Conservation (phyloP, 2,888 invertebrate genomes). For the Cosmopolites sordidus region DNA sequence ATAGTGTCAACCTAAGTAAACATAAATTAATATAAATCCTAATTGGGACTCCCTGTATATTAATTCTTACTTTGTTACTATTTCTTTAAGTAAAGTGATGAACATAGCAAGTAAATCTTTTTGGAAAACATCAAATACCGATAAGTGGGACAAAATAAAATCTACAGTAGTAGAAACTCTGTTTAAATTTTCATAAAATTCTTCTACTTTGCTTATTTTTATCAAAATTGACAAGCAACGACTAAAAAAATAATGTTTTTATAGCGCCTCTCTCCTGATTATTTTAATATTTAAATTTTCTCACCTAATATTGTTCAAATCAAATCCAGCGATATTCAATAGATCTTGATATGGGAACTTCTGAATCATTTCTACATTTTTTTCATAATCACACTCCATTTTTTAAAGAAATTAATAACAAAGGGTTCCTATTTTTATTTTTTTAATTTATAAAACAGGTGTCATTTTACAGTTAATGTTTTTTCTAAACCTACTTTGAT, state of each 20-base stretch:
- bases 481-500: too few species aligned
- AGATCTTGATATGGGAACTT: conserved; percentile 23
- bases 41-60: too few species aligned
- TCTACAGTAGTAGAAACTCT: conserved; percentile 17
- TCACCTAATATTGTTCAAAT: conserved; percentile 23
- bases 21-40: conserved; percentile 5
- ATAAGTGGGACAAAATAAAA: conserved; percentile 21
- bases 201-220: conserved; percentile 20
- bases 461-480: not conserved
- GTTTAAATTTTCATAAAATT: conserved; percentile 24
- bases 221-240: conserved; percentile 17
- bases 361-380: conserved; percentile 14
- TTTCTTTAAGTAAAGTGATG: conserved; percentile 20
- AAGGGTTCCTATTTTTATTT: too few species aligned
- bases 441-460: not conserved
- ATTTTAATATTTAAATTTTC: not conserved
- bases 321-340: conserved; percentile 20
- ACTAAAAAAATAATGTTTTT: conserved; percentile 22
- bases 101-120: conserved; percentile 20
- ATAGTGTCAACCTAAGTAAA: conserved; percentile 8
- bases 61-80: conserved; percentile 24
- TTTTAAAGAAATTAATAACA: too few species aligned
- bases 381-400: too few species aligned
- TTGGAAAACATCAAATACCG: conserved; percentile 10
- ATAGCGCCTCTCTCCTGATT: not conserved